A percentile compares a stretch with the other conserved stretches of the same genome.
These are phyloP conservation scores for Chrysolina oricalcia DNA, from an alignment of 2,888 invertebrate species.

Conservation along the genomic window DNA sequence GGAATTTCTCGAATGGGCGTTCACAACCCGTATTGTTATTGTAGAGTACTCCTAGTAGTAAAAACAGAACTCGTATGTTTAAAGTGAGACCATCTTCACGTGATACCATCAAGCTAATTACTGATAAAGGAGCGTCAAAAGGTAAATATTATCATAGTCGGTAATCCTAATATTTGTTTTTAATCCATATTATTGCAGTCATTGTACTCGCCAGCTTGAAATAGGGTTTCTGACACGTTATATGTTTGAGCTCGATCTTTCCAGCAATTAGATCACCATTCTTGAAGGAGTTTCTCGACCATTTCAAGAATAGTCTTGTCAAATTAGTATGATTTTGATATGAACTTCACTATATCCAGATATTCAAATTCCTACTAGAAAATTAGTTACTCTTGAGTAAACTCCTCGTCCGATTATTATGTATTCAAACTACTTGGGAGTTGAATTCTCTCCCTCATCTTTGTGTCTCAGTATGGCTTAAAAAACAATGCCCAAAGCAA, in stretches of 20 bases:
- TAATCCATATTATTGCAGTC: constrained; percentile 34
- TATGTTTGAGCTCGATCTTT: neutral
- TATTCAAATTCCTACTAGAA: too few relatives aligned
- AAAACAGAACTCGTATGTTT: neutral
- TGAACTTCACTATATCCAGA: too few relatives aligned
- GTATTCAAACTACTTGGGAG: too few relatives aligned
- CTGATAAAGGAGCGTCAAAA: constrained; percentile 15
- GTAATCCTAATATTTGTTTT: constrained; percentile 37
- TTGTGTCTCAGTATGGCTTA: too few relatives aligned
- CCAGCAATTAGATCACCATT: neutral
- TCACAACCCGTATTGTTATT: neutral
- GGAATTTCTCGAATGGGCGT: neutral
- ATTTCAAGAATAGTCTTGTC: too few relatives aligned
- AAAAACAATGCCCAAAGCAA: too few relatives aligned
- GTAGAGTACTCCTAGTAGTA: neutral
- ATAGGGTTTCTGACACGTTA: neutral
- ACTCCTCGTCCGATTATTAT: too few relatives aligned
- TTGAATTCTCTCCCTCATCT: too few relatives aligned
- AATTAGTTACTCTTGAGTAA: too few relatives aligned
- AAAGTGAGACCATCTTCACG: constrained; percentile 6
- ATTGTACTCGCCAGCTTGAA: constrained; percentile 16
- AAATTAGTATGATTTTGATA: too few relatives aligned
- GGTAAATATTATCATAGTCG: constrained; percentile 33
- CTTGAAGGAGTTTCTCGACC: neutral
- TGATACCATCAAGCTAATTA: constrained; percentile 6